Base-by-base conservation (phyloP, 2,113 vertebrate species). In the Coracopsis vasa region DNA sequence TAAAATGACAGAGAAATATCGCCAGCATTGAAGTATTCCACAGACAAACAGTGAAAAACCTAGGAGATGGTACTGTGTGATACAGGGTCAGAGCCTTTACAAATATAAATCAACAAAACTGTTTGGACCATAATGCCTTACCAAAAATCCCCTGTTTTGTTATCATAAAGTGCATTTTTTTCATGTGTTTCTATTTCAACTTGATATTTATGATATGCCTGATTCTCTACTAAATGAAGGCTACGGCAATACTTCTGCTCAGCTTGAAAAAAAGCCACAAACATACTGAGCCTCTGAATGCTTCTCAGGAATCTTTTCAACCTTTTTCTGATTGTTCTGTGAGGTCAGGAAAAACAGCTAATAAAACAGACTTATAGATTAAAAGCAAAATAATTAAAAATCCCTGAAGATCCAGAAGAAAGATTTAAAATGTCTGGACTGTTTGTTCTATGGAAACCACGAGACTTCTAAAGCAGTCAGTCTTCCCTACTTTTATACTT, bases 61-160 rank as follows among this genome's bases (percentile, higher is more conserved):
- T 44, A 89, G 54, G 53, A 91, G 37, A 87, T 62, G 62, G 54
- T 33, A 51, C 84, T 56, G 13, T 0, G 1, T 67, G 65, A 28
- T n/a, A 56, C 29, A 85, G 20, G 16, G 48, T 45, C 74, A 94
- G 74, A 87, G 62, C 24, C 16, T 53, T 62, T 74, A 10, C 27
- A 28, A 37, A 2, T 25, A 81, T 87, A 92, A 87, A 96, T 80
- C 61, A 92, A 70, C 35, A 56, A 47, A 82, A 65, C 13, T 89
- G 56, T 69, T 85, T 79, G 62, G 56, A 85, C 51, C 51, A 10
- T 48, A 41, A 47, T 4, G 41, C 28, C 17, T 25, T 44, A 85
- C 50, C 27, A 91, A 95, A 96, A 79, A 69, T 35, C 33, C 54
- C 37, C 23, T 0, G 0, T 84, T 87, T 31, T 95, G 33, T 84